Base-by-base conservation (phyloP, 2,888 invertebrate genomes). In the Sympetrum striolatum region DNA sequence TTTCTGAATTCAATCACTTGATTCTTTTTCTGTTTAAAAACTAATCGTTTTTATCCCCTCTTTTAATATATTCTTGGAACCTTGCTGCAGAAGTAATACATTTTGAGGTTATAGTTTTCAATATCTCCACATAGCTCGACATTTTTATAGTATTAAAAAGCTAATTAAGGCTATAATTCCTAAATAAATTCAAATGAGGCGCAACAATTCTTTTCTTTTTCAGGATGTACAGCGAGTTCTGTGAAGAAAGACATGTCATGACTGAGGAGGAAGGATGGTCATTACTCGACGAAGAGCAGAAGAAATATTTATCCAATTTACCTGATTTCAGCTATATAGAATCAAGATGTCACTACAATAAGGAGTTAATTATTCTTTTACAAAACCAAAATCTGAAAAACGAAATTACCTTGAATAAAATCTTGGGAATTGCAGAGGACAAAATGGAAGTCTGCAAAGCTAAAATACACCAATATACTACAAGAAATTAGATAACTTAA, bases 281-380 rank as follows among this genome's bases (percentile, higher is more conserved):
- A 12, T 86, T 22, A 2, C 64, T 86, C 8, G 86, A 60, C 92
- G 94, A 94, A 92, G 94, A 95, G 92, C 94, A 95, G 91, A 94
- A 94, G 90, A 94, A 94, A 92, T 95, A 94, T 92, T 91, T 95
- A 3, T 94, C 94, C 92, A 93, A 92, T 31, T 94, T 94, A 92
- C 93, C 94, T 0, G 94, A 94, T 91, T 92, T 94, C 91, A 92
- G 93, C 5, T 94, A 94, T 92, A 92, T 95, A 3, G 92, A 94
- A 48, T 94, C 94, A n/a, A 93, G 90, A 94, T 94, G 37, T 3
- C 4, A 18, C 39, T 25, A 39, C 18, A 58, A 60, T 14, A 12
- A 4, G 0, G 8, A 39, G 0, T 31, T 8, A 6, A 10, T 37
- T n/a, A 35, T 18, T 1, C 8, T 64, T 0, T n/a, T 86, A 10